A percentile compares a stretch with the other conserved stretches of the same genome.
phyloP scores from a whole-genome alignment of 2,113 vertebrate genomes.

The Sakesphorus luctuosus region DNA sequence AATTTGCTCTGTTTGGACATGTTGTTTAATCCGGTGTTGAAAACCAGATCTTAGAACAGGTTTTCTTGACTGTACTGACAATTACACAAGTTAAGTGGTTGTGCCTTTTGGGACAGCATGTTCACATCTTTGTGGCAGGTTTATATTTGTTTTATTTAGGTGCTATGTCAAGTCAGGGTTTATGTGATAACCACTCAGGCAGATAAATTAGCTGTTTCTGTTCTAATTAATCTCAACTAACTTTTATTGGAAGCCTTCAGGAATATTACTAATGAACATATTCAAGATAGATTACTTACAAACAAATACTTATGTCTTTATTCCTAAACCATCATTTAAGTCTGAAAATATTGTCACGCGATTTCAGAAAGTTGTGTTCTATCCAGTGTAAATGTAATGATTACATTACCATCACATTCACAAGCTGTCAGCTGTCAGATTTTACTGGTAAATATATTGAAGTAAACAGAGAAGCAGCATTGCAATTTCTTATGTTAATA shows the following conservation, averaged over 20 bases:
- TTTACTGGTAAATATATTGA: slow-evolving; percentile 63
- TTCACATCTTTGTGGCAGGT: slow-evolving; percentile 55
- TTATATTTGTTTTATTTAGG: slow-evolving; percentile 67
- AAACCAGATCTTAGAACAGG: slow-evolving; percentile 66
- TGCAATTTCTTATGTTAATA: slow-evolving; percentile 65
- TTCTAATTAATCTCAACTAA: slow-evolving; percentile 73
- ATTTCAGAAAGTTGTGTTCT: slow-evolving; percentile 46
- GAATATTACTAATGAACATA: slow-evolving; percentile 66
- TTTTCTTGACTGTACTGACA: slow-evolving; percentile 68
- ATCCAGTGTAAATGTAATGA: slow-evolving; percentile 65
- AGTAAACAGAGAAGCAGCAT: slow-evolving; percentile 52
- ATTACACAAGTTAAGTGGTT: slow-evolving; percentile 50
- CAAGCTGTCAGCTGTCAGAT: slow-evolving; percentile 70
- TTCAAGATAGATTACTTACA: slow-evolving; percentile 56
- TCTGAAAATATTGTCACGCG: slow-evolving; percentile 38
- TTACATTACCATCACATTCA: slow-evolving; percentile 61
- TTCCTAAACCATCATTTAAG: slow-evolving; percentile 49
- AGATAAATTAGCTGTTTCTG: slow-evolving; percentile 66
- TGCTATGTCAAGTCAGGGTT: slow-evolving; percentile 66
- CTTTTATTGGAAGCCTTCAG: slow-evolving; percentile 32
- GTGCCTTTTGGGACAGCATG: slow-evolving; percentile 44
- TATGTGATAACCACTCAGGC: slow-evolving; percentile 43
- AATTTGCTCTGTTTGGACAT: slow-evolving; percentile 78
- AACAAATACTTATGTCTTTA: slow-evolving; percentile 69
- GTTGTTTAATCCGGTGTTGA: slow-evolving; percentile 64